Conservation (phyloP, 2,113 vertebrate genomes). For the Puma concolor region DNA sequence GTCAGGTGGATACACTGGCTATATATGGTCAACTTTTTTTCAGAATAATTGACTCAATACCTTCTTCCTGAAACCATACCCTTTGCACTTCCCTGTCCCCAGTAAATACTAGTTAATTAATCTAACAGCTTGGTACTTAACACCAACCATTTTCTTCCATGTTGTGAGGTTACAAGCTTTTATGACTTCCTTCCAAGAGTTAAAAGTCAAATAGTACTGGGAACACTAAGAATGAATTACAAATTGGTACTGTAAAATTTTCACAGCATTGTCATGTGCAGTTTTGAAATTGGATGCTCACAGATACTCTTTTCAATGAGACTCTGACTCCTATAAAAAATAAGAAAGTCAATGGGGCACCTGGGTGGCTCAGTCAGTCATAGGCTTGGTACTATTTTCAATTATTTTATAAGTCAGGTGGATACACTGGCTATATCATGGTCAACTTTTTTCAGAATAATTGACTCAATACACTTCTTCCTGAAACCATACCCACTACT, state of each 20-base stretch:
- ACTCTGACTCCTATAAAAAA: not conserved
- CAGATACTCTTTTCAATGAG: not conserved
- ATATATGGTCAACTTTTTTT: not conserved
- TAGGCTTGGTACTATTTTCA: too few relatives aligned
- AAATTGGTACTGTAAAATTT: not conserved
- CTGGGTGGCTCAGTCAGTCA: not conserved
- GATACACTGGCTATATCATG: not conserved
- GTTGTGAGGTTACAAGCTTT: not conserved
- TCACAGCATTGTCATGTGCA: not conserved
- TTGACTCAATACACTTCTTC: constrained; percentile 18
- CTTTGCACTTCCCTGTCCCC: not conserved
- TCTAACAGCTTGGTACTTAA: not conserved
- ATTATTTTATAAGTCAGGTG: constrained; percentile 21
- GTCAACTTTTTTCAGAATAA: constrained; percentile 35
- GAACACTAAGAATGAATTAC: not conserved
- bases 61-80: not conserved
- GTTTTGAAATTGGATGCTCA: not conserved
- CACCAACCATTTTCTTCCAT: not conserved
- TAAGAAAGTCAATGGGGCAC: not conserved
- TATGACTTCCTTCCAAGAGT: not conserved
- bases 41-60: not conserved
- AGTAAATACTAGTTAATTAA: constrained; percentile 11
- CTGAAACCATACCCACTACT: not conserved
- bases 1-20: not conserved
- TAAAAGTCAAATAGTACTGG: not conserved